Conservation (phyloP, 2,888 invertebrate species). For the Lagria hirta region DNA sequence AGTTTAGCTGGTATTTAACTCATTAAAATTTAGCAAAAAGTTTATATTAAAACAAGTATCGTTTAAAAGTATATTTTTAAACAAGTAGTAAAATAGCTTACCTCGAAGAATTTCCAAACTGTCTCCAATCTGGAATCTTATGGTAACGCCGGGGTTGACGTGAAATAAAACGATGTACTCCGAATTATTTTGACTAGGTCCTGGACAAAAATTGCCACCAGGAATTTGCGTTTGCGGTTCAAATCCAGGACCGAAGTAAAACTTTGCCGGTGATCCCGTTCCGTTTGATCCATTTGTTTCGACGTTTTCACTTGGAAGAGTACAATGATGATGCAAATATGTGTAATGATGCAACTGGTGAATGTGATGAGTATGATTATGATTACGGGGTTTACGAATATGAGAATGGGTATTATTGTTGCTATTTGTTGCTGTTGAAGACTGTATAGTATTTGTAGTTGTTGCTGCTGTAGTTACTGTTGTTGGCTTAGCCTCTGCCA, state of each 20-base stretch:
- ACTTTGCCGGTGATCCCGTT: slow-evolving; percentile 56
- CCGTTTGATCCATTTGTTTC: slow-evolving; percentile 51
- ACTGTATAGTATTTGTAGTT: slow-evolving; percentile 16
- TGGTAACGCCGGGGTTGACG: slow-evolving; percentile 75
- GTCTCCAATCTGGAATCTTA: slow-evolving; percentile 74
- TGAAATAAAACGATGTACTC: slow-evolving; percentile 74
- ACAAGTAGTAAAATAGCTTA: slow-evolving; percentile 59
- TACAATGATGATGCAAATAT: slow-evolving; percentile 52
- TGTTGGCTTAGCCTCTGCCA: slow-evolving; percentile 47
- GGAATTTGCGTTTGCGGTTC: slow-evolving; percentile 55
- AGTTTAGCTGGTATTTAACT: no score
- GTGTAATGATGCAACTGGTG: slow-evolving; percentile 54
- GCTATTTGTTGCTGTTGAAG: slow-evolving; percentile 17
- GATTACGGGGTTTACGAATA: slow-evolving; percentile 44
- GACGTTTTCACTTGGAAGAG: slow-evolving; percentile 59
- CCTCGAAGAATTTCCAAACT: slow-evolving; percentile 75
- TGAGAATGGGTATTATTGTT: slow-evolving; percentile 19
- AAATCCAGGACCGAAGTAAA: slow-evolving; percentile 63
- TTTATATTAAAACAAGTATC: no score
- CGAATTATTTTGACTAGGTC: slow-evolving; percentile 41
- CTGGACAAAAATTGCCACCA: slow-evolving; percentile 34
- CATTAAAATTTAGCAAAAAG: no score
- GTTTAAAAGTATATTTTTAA: no score
- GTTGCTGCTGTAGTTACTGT: slow-evolving; percentile 29
- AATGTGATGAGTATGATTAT: slow-evolving; percentile 57